Evolutionary conservation across 2,113 vertebrate genomes (phyloP), one percentile per base, ranked within the genome.

Genomic region (Emydura subglobosa): DNA sequence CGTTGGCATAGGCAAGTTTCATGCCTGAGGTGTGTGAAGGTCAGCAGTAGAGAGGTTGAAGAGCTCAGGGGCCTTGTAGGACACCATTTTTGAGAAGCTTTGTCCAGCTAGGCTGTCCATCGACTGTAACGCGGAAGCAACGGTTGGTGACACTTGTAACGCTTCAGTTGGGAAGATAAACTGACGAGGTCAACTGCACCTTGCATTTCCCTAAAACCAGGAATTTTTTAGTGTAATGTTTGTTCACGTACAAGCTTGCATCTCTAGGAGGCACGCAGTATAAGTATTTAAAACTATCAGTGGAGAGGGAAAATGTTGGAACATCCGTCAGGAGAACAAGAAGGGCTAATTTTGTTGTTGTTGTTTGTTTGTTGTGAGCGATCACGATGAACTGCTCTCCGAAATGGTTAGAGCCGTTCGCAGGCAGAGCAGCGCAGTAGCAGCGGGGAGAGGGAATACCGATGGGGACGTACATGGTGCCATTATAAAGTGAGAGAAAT

Each of bases 221-320:
- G 74, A 85, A 0, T 0, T 92, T 89, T 22, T 68, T 91, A 72
- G 44, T 47, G 87, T 88, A 2, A 53, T 96, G 83, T 93, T 94
- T 98, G 92, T 91, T 90, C 89, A 89, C 96, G 85, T 92, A 78
- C 42, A 95, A 81, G 65, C 54, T 82, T 93, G 55, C 44, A 53
- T 85, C 96, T 85, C 92, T 87, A 93, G 88, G 34, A 94, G 89
- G 79, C 85, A 92, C 24, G 76, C 27, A 50, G 27, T 88, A 95
- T 95, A 97, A 98, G 97, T 97, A 97, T 96, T 97, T 97, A 98
- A 89, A 49, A 95, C 89, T 85, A 76, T 81, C 92, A 89, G 79
- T 78, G 22, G 65, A 92, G 90, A 95, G 97, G 86, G 96, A 97
- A 97, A 97, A 95, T 91, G 95, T 96, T 90, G 87, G 86, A 97